These are phyloP conservation scores for Micromussa lordhowensis DNA, from an alignment of 92 coral and sea anemone genomes.

Conservation along the genomic window DNA sequence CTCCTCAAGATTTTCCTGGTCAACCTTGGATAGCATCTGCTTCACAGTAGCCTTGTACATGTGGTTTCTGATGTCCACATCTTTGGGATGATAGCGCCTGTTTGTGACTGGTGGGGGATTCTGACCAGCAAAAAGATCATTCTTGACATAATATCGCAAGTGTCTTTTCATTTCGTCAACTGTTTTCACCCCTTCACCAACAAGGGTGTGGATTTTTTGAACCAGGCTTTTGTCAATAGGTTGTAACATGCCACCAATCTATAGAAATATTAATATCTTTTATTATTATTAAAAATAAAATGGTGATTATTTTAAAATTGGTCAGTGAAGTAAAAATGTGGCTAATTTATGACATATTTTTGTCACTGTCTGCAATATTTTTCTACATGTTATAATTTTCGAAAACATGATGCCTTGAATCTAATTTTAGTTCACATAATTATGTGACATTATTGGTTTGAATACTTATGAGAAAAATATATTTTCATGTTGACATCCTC, in stretches of 20 bases:
- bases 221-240: not conserved
- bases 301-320: too few species aligned
- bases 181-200: slow-evolving; percentile 35
- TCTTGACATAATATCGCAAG: not conserved
- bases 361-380: too few species aligned
- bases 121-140: slow-evolving; percentile 3
- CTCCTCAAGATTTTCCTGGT: slow-evolving; percentile 30
- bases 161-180: slow-evolving; percentile 47
- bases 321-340: too few species aligned
- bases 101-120: slow-evolving; percentile 52
- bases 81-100: slow-evolving; percentile 65
- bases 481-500: too few species aligned
- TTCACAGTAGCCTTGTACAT: slow-evolving; percentile 70
- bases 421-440: too few species aligned
- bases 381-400: too few species aligned
- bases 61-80: slow-evolving; percentile 62
- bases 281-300: too few species aligned
- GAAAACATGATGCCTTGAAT: too few species aligned
- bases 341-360: too few species aligned
- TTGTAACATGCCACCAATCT: slow-evolving; percentile 4
- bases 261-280: too few species aligned
- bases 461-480: too few species aligned
- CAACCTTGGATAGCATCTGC: slow-evolving; percentile 59
- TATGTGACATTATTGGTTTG: too few species aligned
- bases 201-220: slow-evolving; percentile 30